A percentile compares a stretch with the other conserved stretches of the same genome.
Evolutionary conservation across 2,113 vertebrate species (phyloP).

Genomic region (Hemichromis elongatus): DNA sequence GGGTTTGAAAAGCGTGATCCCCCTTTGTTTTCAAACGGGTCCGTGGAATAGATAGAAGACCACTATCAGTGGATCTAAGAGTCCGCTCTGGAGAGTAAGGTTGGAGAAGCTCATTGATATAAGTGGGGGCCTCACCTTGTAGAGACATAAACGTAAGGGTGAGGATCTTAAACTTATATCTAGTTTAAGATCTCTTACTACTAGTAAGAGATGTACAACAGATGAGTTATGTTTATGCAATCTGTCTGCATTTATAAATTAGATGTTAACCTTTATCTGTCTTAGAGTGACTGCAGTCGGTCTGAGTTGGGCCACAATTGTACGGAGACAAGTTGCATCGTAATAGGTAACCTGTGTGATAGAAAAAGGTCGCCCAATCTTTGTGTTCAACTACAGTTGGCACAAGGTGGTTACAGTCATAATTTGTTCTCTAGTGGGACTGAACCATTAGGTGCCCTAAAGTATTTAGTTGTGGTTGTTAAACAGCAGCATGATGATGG

Average conservation of each 20-base stretch:
- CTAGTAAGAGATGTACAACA: not conserved
- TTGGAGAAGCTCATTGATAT: too few relatives aligned
- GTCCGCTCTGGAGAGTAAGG: too few relatives aligned
- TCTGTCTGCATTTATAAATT: not conserved
- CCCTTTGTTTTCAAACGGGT: too few relatives aligned
- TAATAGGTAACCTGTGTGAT: not conserved
- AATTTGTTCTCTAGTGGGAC: not conserved
- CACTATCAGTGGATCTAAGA: too few relatives aligned
- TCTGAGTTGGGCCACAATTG: not conserved
- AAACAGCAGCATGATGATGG: not conserved
- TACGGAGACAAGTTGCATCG: not conserved
- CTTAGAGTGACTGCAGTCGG: not conserved
- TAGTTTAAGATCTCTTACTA: too few relatives aligned
- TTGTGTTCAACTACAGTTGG: not conserved
- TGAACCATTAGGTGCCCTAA: not conserved
- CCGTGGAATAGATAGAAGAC: too few relatives aligned
- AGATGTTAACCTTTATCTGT: not conserved
- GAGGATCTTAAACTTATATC: too few relatives aligned
- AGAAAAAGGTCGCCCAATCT: rapidly evolving
- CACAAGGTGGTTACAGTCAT: not conserved
- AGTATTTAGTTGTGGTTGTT: not conserved
- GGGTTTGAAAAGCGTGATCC: too few relatives aligned
- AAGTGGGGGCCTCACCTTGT: too few relatives aligned
- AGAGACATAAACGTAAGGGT: too few relatives aligned
- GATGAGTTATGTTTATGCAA: not conserved